Conservation (phyloP, 2,797 vertebrate genomes). For the Glyptemys insculpta region DNA sequence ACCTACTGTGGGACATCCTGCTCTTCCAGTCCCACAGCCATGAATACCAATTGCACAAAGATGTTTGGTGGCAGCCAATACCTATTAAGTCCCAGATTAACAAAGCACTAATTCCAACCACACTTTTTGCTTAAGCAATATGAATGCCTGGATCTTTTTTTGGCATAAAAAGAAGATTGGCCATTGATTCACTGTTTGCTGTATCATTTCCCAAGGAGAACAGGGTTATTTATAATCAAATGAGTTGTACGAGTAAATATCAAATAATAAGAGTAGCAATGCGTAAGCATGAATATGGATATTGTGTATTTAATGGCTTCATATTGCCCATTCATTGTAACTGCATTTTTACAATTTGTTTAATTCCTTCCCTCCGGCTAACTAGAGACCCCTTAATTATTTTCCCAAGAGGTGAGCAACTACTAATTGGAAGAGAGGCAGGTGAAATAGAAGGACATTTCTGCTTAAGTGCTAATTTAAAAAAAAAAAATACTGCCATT, state of each 20-base stretch:
- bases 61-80: slow-evolving; percentile 50
- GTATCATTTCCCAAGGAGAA: slow-evolving; percentile 39
- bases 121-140: slow-evolving; percentile 34
- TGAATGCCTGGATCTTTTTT: background rate
- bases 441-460: slow-evolving; percentile 77
- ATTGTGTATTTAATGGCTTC: slow-evolving; percentile 62
- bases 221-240: slow-evolving; percentile 65
- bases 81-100: slow-evolving; percentile 48
- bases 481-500: slow-evolving; percentile 32
- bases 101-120: slow-evolving; percentile 44
- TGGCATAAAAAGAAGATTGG: slow-evolving; percentile 25
- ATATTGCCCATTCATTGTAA: slow-evolving; percentile 69
- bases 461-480: slow-evolving; percentile 63
- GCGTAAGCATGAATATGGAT: slow-evolving; percentile 63
- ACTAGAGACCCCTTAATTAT: slow-evolving; percentile 78
- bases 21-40: slow-evolving; percentile 11
- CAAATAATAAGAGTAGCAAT: slow-evolving; percentile 43
- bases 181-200: slow-evolving; percentile 45
- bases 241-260: slow-evolving; percentile 52
- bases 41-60: slow-evolving; percentile 23
- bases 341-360: slow-evolving; percentile 76
- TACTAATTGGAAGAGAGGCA: slow-evolving; percentile 80
- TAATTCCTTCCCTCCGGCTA: slow-evolving; percentile 79
- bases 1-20: slow-evolving; percentile 17
- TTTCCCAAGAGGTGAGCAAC: slow-evolving; percentile 74